Evolutionary conservation across 2,113 vertebrate species (phyloP).

Genomic region (Egretta garzetta): DNA sequence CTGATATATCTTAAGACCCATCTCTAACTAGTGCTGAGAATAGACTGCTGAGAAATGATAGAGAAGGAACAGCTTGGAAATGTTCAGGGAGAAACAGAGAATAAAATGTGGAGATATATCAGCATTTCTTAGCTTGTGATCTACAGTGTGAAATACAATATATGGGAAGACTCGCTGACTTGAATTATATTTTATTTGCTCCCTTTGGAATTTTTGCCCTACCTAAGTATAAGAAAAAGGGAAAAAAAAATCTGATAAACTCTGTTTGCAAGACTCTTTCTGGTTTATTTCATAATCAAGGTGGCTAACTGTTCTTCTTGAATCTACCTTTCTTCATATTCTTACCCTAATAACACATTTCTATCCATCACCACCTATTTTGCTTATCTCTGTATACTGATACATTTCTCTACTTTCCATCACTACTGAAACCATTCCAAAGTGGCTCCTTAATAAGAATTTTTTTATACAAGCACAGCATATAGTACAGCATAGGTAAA

Average conservation of each 20-base stretch:
- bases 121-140: background rate
- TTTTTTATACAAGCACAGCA: background rate
- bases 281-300: background rate
- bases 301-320: background rate
- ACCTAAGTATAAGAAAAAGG: background rate
- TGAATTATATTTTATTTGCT: background rate
- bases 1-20: background rate
- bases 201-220: background rate
- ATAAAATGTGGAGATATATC: background rate
- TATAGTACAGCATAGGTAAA: background rate
- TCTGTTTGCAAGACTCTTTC: background rate
- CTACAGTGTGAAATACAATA: background rate
- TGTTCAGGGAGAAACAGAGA: background rate
- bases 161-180: background rate
- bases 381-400: background rate
- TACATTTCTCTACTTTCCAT: background rate
- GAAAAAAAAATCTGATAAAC: background rate
- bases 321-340: background rate
- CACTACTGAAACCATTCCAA: background rate
- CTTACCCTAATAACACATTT: background rate
- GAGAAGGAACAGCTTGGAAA: background rate
- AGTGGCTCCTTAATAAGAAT: background rate
- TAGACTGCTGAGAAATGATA: background rate
- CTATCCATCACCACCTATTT: background rate
- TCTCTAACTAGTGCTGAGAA: background rate